phyloP scores from a whole-genome alignment of 2,888 invertebrate genomes.

The Ormyrus labotus region DNA sequence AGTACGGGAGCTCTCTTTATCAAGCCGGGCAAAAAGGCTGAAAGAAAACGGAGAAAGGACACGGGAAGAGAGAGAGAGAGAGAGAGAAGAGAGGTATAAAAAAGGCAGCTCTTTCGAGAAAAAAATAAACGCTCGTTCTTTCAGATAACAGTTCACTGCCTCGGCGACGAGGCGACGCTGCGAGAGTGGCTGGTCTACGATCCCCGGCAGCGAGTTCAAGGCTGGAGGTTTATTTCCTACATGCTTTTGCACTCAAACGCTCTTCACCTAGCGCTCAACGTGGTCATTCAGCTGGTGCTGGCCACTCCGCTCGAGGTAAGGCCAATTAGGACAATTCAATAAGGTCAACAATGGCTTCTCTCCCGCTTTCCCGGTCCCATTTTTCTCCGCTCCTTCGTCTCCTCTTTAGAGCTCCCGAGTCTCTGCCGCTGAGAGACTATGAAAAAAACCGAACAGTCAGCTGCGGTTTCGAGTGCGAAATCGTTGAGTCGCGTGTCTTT shows the following conservation, averaged over 20 bases:
- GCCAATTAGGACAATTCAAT: conserved; percentile 59
- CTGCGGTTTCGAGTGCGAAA: neutral
- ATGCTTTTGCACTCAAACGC: conserved; percentile 87
- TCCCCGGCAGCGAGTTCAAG: conserved; percentile 81
- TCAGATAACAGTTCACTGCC: conserved; percentile 72
- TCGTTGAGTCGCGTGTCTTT: neutral
- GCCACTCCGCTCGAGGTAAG: conserved; percentile 73
- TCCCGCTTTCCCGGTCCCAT: neutral
- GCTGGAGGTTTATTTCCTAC: conserved; percentile 89
- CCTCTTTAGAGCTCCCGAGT: no score
- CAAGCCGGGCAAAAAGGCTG: neutral
- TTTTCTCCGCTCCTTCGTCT: neutral
- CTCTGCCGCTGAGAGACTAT: no score
- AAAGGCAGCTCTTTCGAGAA: neutral
- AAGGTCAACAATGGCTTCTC: conserved; percentile 39
- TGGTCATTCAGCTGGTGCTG: conserved; percentile 81
- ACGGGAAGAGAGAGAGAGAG: neutral
- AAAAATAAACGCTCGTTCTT: conserved; percentile 41
- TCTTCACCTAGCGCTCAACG: conserved; percentile 87
- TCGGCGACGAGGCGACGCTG: conserved; percentile 69
- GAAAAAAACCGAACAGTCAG: no score
- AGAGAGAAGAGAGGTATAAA: neutral
- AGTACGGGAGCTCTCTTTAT: conserved; percentile 11
- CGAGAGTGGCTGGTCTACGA: conserved; percentile 79
- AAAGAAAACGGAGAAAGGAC: neutral